Evolutionary conservation across 2,797 vertebrate genomes (phyloP).

Genomic region (Monodelphis domestica): DNA sequence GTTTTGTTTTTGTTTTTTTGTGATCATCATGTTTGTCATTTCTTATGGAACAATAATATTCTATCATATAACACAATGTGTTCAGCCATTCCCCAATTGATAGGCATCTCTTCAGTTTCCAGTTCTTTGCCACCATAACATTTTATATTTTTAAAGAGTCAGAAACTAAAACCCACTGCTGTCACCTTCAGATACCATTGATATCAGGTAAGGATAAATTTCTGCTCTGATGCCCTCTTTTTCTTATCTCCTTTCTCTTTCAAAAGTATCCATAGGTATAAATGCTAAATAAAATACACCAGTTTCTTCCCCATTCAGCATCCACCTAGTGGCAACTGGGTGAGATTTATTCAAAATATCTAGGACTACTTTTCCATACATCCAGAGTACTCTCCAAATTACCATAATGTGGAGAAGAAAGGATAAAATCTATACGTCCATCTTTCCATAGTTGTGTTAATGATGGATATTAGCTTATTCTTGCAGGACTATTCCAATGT

Average conservation of each 20-base stretch:
- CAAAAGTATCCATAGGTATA: neutral
- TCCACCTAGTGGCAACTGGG: neutral
- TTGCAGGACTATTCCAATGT: neutral
- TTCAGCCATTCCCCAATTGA: too few relatives aligned
- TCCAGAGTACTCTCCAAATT: neutral
- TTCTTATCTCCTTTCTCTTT: neutral
- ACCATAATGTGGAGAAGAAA: neutral
- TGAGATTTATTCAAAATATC: neutral
- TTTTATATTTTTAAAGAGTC: too few relatives aligned
- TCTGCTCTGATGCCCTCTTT: neutral
- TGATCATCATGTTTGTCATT: too few relatives aligned
- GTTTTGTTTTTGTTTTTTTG: too few relatives aligned
- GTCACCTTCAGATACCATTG: neutral
- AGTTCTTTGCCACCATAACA: too few relatives aligned
- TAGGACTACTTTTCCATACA: neutral
- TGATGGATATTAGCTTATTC: neutral
- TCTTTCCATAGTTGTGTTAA: neutral
- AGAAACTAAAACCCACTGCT: neutral
- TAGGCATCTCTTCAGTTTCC: too few relatives aligned
- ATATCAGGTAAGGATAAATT: neutral
- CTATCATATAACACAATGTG: too few relatives aligned
- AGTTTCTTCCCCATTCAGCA: neutral
- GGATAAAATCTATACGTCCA: neutral
- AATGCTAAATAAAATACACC: neutral
- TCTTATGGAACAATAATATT: too few relatives aligned